Percentiles rank a stretch among this genome's conserved stretches.
Evolutionary conservation across 2,113 vertebrate species (phyloP).

Genomic region (Oreochromis niloticus): DNA sequence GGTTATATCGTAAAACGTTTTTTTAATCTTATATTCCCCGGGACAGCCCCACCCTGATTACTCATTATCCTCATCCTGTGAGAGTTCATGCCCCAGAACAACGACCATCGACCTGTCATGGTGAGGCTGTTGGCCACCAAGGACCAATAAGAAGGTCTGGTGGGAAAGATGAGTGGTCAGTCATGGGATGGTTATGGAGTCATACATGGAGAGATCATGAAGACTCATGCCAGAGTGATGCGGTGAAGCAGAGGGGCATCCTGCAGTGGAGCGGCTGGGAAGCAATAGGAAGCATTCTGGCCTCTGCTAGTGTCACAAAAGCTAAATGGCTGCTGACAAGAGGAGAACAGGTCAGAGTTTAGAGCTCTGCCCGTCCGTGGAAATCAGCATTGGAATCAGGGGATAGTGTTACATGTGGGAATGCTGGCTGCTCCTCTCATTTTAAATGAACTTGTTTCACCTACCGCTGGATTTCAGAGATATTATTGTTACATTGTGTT

Average conservation of each 20-base stretch:
- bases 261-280: background rate
- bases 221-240: background rate
- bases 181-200: background rate
- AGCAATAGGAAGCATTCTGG: background rate
- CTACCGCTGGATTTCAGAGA: background rate
- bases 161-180: background rate
- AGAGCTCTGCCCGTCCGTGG: rapidly evolving
- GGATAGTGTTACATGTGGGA: background rate
- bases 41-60: background rate
- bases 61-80: rapidly evolving
- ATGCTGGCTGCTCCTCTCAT: background rate
- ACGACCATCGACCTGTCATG: background rate
- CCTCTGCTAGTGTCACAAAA: background rate
- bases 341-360: background rate
- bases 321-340: background rate
- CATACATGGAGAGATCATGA: background rate
- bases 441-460: background rate
- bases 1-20: background rate
- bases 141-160: background rate
- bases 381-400: rapidly evolving
- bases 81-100: background rate
- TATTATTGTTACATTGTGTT: background rate
- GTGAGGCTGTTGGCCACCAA: background rate
- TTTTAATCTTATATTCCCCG: background rate
- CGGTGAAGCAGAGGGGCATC: background rate